These are phyloP conservation scores for Microctenopoma lineatum DNA, from an alignment of 2,797 vertebrate genomes.

Conservation along the genomic window DNA sequence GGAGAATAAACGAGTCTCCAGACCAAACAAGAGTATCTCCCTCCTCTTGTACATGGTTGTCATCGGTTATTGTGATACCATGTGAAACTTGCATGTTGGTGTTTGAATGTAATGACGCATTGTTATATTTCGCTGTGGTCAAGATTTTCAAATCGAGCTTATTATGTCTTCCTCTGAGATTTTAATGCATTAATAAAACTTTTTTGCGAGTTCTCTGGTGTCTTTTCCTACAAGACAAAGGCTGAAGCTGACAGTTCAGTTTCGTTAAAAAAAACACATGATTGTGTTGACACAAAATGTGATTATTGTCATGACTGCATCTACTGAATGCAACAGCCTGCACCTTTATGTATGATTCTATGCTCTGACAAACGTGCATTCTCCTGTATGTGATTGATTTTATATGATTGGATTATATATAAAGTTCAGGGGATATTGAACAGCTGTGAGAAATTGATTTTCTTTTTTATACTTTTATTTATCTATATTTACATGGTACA, in stretches of 20 bases:
- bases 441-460: not conserved
- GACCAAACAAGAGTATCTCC: slow-evolving; percentile 8
- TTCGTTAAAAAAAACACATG: not conserved
- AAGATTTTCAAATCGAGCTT: slow-evolving; percentile 34
- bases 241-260: not conserved
- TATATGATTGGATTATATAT: too few species aligned
- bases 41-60: slow-evolving; percentile 39
- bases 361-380: slow-evolving; percentile 37
- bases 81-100: slow-evolving; percentile 57
- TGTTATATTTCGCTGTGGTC: slow-evolving; percentile 50
- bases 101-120: slow-evolving; percentile 48
- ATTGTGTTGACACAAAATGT: slow-evolving; percentile 8
- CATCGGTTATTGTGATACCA: slow-evolving; percentile 32
- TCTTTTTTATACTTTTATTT: not conserved
- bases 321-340: slow-evolving; percentile 2
- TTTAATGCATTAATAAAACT: slow-evolving; percentile 9
- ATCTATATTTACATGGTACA: not conserved
- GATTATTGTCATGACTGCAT: not conserved
- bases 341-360: slow-evolving; percentile 31
- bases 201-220: not conserved
- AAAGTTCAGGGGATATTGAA: not conserved
- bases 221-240: slow-evolving; percentile 11
- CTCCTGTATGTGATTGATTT: not conserved
- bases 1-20: slow-evolving; percentile 11
- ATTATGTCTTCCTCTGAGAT: slow-evolving; percentile 19